Evolutionary conservation across 2,888 invertebrate species (phyloP), one percentile per base, ranked within the genome.

Genomic region (Limenitis camilla): DNA sequence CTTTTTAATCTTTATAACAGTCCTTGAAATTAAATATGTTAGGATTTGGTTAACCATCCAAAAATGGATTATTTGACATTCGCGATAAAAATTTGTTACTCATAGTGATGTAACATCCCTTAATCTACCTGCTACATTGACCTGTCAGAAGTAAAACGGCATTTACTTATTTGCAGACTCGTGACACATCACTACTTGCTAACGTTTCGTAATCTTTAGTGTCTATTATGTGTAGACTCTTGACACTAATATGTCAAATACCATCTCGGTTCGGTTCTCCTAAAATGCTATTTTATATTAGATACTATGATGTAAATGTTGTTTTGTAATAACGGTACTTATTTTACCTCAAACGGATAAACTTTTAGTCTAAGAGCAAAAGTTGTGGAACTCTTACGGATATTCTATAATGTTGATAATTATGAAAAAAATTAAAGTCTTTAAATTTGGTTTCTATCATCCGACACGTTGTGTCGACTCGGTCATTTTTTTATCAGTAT

Each of bases 231-330:
- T 53, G 40, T 19, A 49, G 56, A 53, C 60, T 56, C 63, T 64
- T 65, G 64, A 63, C 66, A 65, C 64, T 60, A 60, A 60, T 61
- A 49, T 65, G 56, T 57, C 48, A 33, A 50, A 59, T 51, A 52
- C 42, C 50, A 35, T 53, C 48, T 48, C 53, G 50, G 47, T 56
- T 43, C 38, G 35, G 46, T 19, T 19, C 19, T 19, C 30, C 56
- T 52, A 51, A 53, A 49, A 53, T 53, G 40, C 45, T 48, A 55
- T 57, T 55, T 60, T 61, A 62, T 60, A 57, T n/a, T 47, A 35
- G 27, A 43, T 6, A 39, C 4, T 39, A 19, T 31, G 31, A 5
- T 19, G 35, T 38, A 38, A 35, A n/a, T 39, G 32, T 19, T 3
- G 6, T 43, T 42, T 41, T 30, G 10, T 45, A 36, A 45, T 45